Evolutionary conservation across 1,140 invertebrate genomes (phyloP).

Genomic region (Leucophenga varia): DNA sequence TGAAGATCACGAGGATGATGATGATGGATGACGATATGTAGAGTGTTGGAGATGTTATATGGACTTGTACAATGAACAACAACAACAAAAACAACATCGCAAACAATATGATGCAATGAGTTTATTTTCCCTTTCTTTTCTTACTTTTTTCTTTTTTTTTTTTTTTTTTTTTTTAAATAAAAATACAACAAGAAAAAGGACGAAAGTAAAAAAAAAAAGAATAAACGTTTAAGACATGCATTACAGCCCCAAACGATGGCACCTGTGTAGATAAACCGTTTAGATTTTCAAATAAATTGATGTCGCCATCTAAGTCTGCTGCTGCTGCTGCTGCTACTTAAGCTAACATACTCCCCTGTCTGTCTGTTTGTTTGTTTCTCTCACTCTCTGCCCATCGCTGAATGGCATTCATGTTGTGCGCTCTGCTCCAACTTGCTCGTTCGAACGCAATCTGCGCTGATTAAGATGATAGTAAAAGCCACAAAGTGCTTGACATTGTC

Average conservation of each 20-base stretch:
- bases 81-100: background rate
- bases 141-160: too few species aligned
- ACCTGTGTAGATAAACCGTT: constrained; percentile 19
- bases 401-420: background rate
- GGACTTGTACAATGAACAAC: constrained; percentile 9
- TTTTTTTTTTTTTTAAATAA: too few species aligned
- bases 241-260: constrained; percentile 2
- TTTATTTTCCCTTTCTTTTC: too few species aligned
- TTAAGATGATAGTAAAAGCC: constrained; percentile 17
- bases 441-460: constrained; percentile 13
- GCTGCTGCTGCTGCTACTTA: too few species aligned
- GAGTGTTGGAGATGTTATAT: too few species aligned
- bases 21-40: too few species aligned
- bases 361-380: too few species aligned
- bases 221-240: too few species aligned
- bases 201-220: background rate
- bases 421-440: background rate
- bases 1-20: too few species aligned
- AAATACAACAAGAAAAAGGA: background rate
- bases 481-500: constrained; percentile 9
- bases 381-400: too few species aligned
- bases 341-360: constrained; percentile 7
- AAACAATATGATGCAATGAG: background rate
- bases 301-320: too few species aligned
- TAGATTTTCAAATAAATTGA: constrained; percentile 20